phyloP scores from a whole-genome alignment of 2,797 vertebrate genomes.

The Alauda arvensis region DNA sequence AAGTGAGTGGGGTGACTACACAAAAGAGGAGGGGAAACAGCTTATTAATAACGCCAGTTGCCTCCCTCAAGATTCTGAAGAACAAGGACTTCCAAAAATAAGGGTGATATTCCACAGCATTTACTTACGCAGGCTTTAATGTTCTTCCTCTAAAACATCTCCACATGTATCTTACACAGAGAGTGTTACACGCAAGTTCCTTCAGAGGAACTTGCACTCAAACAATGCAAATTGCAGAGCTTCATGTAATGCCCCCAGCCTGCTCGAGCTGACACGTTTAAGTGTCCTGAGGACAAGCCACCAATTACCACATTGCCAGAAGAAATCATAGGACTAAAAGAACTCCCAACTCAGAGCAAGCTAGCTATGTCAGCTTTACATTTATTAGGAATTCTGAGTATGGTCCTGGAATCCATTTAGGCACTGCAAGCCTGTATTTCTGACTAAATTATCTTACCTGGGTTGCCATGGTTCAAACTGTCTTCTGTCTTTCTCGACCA shows the following conservation, averaged over 20 bases:
- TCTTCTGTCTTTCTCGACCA: not conserved
- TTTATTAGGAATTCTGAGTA: slow-evolving; percentile 32
- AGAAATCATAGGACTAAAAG: not conserved
- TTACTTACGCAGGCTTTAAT: slow-evolving; percentile 65
- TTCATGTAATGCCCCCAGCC: not conserved
- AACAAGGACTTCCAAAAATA: slow-evolving; percentile 31
- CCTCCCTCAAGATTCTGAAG: not conserved
- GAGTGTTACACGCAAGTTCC: slow-evolving; percentile 28
- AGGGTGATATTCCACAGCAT: not conserved
- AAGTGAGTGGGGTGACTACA: not conserved
- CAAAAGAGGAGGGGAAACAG: not conserved
- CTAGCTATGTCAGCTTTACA: slow-evolving; percentile 51
- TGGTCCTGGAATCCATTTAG: slow-evolving; percentile 26
- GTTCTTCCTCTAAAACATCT: slow-evolving; percentile 55
- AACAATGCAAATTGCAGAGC: slow-evolving; percentile 19
- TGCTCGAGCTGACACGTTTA: slow-evolving; percentile 7
- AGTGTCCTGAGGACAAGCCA: slow-evolving; percentile 34
- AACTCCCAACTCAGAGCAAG: slow-evolving; percentile 28
- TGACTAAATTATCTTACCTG: slow-evolving; percentile 59
- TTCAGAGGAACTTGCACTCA: slow-evolving; percentile 43
- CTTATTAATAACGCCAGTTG: not conserved
- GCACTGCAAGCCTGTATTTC: slow-evolving; percentile 23
- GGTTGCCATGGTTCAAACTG: slow-evolving; percentile 48
- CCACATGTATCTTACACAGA: slow-evolving; percentile 8
- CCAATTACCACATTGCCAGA: not conserved